Evolutionary conservation across 2,888 invertebrate species (phyloP).

Genomic region (Alviniconcha strummeri): DNA sequence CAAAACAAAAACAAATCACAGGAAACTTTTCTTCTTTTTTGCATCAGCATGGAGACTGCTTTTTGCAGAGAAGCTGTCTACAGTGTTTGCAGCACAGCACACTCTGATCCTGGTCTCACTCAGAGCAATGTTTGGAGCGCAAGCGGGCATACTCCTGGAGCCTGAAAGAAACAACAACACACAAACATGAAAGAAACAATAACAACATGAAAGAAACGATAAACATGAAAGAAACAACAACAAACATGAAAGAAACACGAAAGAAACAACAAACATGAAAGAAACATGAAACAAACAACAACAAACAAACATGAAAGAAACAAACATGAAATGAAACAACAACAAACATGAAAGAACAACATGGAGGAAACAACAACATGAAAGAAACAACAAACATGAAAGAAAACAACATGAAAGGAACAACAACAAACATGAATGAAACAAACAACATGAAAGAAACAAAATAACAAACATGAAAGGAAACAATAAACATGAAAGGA

Average conservation of each 20-base stretch:
- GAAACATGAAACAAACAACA: neutral
- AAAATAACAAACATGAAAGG: neutral
- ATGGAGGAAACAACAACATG: neutral
- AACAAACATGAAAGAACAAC: neutral
- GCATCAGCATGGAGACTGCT: neutral
- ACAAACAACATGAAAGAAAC: neutral
- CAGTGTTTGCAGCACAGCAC: too few species aligned
- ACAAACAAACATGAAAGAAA: neutral
- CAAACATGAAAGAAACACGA: neutral
- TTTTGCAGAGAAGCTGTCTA: too few species aligned
- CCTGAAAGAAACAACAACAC: conserved; percentile 34
- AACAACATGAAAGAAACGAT: neutral
- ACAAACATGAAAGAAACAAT: neutral
- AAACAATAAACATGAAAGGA: neutral
- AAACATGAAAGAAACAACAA: neutral
- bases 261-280: neutral
- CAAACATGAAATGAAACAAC: neutral
- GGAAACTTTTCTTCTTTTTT: neutral
- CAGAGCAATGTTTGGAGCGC: conserved; percentile 30
- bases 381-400: too few species aligned
- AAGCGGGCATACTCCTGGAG: conserved; percentile 55
- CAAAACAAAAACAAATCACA: neutral
- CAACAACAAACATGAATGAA: neutral
- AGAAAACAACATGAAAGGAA: too few species aligned
- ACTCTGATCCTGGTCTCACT: neutral